Percentiles rank a stretch among this genome's conserved stretches.
These are phyloP conservation scores for Macrobrachium rosenbergii DNA, from an alignment of 1,140 invertebrate genomes.

Conservation along the genomic window DNA sequence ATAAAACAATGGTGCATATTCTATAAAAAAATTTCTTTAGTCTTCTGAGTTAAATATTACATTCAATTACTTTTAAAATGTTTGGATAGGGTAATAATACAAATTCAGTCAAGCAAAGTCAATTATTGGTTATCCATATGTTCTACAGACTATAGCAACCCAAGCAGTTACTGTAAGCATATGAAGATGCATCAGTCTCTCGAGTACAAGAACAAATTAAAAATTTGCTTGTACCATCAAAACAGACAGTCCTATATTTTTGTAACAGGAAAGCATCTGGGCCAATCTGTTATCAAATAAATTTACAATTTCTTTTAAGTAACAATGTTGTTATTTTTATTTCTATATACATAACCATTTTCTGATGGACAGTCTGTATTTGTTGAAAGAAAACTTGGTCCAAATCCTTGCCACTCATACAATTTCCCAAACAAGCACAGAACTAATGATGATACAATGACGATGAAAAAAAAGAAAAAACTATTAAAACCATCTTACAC, in stretches of 20 bases:
- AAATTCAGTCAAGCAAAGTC: slow-evolving; percentile 52
- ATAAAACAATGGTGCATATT: too few relatives aligned
- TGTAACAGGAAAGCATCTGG: slow-evolving; percentile 29
- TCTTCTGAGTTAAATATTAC: neutral
- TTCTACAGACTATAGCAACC: slow-evolving; percentile 63
- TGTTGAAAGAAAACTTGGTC: slow-evolving; percentile 33
- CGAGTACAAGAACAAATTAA: slow-evolving; percentile 50
- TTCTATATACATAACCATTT: slow-evolving; percentile 1
- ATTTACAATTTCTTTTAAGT: neutral
- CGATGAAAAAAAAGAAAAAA: neutral
- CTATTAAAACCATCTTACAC: slow-evolving; percentile 12
- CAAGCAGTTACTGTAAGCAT: slow-evolving; percentile 63
- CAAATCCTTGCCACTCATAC: slow-evolving; percentile 36
- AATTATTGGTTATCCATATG: slow-evolving; percentile 62
- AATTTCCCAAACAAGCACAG: slow-evolving; percentile 39
- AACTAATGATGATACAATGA: slow-evolving; percentile 17
- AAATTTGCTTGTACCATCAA: slow-evolving; percentile 34
- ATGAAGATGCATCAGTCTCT: slow-evolving; percentile 54
- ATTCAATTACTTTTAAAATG: neutral
- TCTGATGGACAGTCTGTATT: slow-evolving; percentile 11
- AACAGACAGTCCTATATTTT: slow-evolving; percentile 21
- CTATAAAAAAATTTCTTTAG: neutral
- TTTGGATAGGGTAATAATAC: slow-evolving; percentile 10
- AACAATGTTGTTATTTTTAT: slow-evolving; percentile 2
- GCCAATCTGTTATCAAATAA: slow-evolving; percentile 10